phyloP scores from a whole-genome alignment of 1,140 invertebrate genomes.

The Drosophila tsacasi region DNA sequence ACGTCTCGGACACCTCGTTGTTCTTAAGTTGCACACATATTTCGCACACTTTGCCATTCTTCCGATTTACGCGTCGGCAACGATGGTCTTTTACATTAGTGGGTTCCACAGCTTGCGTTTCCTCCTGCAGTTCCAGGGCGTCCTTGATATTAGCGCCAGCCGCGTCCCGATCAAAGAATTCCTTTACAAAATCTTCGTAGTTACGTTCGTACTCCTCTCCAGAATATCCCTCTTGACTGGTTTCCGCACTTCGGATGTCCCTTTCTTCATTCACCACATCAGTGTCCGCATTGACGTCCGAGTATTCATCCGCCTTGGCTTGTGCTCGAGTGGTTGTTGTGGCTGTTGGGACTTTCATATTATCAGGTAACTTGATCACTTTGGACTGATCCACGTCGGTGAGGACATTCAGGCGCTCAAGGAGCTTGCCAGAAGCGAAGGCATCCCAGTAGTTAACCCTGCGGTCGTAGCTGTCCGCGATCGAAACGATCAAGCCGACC shows the following conservation, averaged over 20 bases:
- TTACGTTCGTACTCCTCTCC: conserved; percentile 73
- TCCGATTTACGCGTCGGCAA: conserved; percentile 24
- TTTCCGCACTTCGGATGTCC: conserved; percentile 48
- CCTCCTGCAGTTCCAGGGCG: conserved; percentile 12
- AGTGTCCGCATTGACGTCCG: conserved; percentile 14
- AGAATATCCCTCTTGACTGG: conserved; percentile 38
- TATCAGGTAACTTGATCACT: background rate
- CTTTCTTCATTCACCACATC: conserved; percentile 12
- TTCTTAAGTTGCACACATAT: conserved; percentile 63
- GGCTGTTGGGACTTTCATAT: conserved; percentile 1
- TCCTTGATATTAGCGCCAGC: conserved; percentile 17
- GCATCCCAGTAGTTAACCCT: conserved; percentile 73
- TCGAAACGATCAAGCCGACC: conserved; percentile 27
- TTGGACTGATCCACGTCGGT: conserved; percentile 16
- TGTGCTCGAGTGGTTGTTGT: conserved; percentile 21
- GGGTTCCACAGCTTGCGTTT: conserved; percentile 36
- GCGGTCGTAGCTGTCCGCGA: conserved; percentile 42
- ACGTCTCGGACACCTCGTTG: conserved; percentile 72
- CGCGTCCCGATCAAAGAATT: conserved; percentile 68
- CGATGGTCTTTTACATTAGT: conserved; percentile 36
- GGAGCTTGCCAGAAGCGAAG: conserved; percentile 67
- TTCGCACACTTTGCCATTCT: conserved; percentile 60
- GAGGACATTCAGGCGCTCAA: conserved; percentile 56
- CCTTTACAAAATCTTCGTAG: conserved; percentile 73
- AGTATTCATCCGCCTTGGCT: conserved; percentile 37